phyloP scores from a whole-genome alignment of 1,140 invertebrate genomes.

The Drosophila jambulina region DNA sequence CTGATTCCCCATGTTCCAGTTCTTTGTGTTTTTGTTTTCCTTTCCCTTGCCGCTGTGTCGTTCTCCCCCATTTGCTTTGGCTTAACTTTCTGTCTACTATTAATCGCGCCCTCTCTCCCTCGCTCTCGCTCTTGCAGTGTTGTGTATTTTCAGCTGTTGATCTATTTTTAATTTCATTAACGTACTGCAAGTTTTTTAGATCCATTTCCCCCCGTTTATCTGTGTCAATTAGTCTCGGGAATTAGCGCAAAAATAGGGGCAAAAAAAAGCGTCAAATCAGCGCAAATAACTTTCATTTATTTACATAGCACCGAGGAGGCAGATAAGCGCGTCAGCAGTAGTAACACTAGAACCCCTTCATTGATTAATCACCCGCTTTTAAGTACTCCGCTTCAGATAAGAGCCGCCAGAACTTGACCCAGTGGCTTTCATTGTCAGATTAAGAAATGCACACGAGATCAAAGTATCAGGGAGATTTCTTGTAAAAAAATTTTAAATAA shows the following conservation, averaged over 20 bases:
- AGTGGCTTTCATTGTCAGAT: constrained; percentile 21
- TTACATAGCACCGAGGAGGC: constrained; percentile 15
- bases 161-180: constrained; percentile 78
- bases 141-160: constrained; percentile 69
- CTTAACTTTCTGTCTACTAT: constrained; percentile 39
- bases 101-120: constrained; percentile 15
- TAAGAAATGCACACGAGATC: constrained; percentile 4
- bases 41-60: constrained; percentile 6
- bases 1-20: constrained; percentile 46
- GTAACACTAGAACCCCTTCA: constrained; percentile 10
- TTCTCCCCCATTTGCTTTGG: constrained; percentile 23
- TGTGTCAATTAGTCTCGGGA: constrained; percentile 44
- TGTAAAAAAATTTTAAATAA: too few species aligned
- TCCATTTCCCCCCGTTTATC: constrained; percentile 19
- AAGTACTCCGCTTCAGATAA: constrained; percentile 10
- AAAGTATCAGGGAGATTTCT: background rate
- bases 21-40: constrained; percentile 34
- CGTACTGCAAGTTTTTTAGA: constrained; percentile 45
- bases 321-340: constrained; percentile 17
- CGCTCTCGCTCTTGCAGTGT: constrained; percentile 8
- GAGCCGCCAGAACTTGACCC: constrained; percentile 14
- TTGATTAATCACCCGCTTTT: constrained; percentile 1
- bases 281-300: constrained; percentile 51
- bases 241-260: constrained; percentile 17
- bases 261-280: constrained; percentile 27